These are phyloP conservation scores for Epizoanthus rinbou DNA, from an alignment of 92 coral and sea anemone species.

Conservation along the genomic window DNA sequence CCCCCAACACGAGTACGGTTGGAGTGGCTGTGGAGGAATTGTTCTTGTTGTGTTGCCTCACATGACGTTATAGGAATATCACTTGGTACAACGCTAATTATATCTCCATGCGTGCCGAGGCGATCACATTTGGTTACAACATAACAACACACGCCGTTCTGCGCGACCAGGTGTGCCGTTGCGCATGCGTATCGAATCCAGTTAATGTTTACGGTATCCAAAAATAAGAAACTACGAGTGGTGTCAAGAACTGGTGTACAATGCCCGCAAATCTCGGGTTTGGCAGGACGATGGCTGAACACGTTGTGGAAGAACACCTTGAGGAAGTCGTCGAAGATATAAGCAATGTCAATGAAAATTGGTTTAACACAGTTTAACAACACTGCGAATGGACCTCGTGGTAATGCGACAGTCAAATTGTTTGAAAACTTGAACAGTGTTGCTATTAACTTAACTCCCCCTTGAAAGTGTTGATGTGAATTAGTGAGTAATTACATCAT, in stretches of 20 bases:
- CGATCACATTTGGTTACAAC: slow-evolving; percentile 47
- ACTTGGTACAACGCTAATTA: slow-evolving; percentile 29
- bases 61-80: slow-evolving; percentile 42
- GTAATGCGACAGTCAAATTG: slow-evolving; percentile 42
- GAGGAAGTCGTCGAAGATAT: too few species aligned
- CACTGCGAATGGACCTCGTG: slow-evolving; percentile 6
- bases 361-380: neutral
- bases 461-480: slow-evolving; percentile 40
- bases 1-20: slow-evolving; percentile 4
- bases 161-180: slow-evolving; percentile 8
- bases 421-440: neutral
- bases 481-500: slow-evolving; percentile 86
- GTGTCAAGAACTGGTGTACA: neutral
- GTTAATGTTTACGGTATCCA: slow-evolving; percentile 23
- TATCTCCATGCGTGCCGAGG: slow-evolving; percentile 45
- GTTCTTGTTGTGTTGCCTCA: slow-evolving; percentile 9
- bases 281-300: neutral
- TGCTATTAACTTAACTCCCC: slow-evolving; percentile 8
- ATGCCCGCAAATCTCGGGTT: neutral
- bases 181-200: slow-evolving; percentile 42
- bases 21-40: slow-evolving; percentile 15
- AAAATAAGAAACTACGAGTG: neutral
- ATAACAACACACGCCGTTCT: slow-evolving; percentile 33
- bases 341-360: neutral
- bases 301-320: neutral